Base-by-base conservation (phyloP, 2,888 invertebrate species). In the Diachrysia chrysitis region DNA sequence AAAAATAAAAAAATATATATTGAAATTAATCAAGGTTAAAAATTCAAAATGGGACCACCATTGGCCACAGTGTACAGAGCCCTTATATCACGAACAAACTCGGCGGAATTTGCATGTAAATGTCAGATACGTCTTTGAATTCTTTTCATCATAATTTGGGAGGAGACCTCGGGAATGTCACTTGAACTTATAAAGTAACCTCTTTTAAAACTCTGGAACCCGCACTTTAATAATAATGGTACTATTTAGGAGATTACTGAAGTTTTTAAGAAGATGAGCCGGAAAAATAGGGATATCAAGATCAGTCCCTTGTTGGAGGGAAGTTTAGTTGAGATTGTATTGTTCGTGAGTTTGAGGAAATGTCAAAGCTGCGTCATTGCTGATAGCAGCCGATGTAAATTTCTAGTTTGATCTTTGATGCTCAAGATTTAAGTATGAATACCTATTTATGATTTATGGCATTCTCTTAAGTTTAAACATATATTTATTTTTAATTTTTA, bases 231-330 rank as follows among this genome's bases (percentile, higher is more conserved):
- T 56, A 67, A 69, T 78, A 85, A 83, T 81, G 71, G 69, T 76
- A 79, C 82, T 78, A 83, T 85, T 81, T 73, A 69, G 61, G 61
- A 70, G 79, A 84, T 81, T 72, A 73, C 72, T 66, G 42, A 82
- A 83, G 73, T 84, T 85, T 83, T 75, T 76, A 68, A 78, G 73
- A 73, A 79, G 73, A 80, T 79, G 75, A 76, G 77, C 60, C 57
- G 72, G 71, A 80, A 81, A 73, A 69, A 63, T 78, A 65, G 56
- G 58, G 58, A 66, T 66, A 53, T 56, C 56, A 61, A n/a, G 57
- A 53, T 19, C 7, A 32, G 56, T 55, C 23, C n/a, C 55, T 62
- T 70, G 58, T 66, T 29, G 63, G 35, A 61, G 21, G 0, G 10
- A 66, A 70, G 58, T 75, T 66, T 55, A 16, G 14, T 25, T 58